Base-by-base conservation (phyloP, 2,797 vertebrate species). In the Sebastes trivittatus region DNA sequence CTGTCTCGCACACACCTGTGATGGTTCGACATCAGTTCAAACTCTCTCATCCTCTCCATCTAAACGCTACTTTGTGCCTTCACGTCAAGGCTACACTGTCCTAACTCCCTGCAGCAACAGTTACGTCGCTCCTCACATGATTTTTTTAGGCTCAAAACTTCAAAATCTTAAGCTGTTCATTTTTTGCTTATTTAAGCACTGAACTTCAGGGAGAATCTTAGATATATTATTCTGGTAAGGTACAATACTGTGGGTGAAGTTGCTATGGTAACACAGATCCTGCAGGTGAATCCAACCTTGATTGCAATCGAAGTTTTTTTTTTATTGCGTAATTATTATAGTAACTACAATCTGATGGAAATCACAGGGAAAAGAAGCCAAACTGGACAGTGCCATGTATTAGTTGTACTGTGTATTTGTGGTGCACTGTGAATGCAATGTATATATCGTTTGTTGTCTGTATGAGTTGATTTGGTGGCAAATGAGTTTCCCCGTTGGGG, bases 11-110 rank as follows among this genome's bases (percentile, higher is more conserved):
- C 3, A 5, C 1, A 58, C 29, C 70, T 68, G 49, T 63, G 63
- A 73, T 55, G 71, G 56, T 74, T 76, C 9, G 9, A 63, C 74
- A 70, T 71, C 63, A 64, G n/a, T 75, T 85, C 5, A 71, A 32
- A 67, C 29, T 58, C 61, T 60, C 29, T 85, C 5, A 71, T 27
- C 64, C 29, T 58, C 58, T 60, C 29, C 7, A 67, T 68, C 65
- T 8, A 34, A 72, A 78, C 4, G 7, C 36, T 27, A 2, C 46
- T 46, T 52, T 55, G 55, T 27, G 20, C 36, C 29, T 61, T 71
- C 46, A 52, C 54, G 25, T 54, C 1, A 1, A 62, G 42, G 34
- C 63, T 66, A 11, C 64, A 30, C 46, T 52, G 69, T 67, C 83
- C 46, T 25, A 11, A 32, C 32, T 68, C 55, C 22, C 54, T 18